Base-by-base conservation (phyloP, 2,888 invertebrate species). In the Meiosimyza platycephala region DNA sequence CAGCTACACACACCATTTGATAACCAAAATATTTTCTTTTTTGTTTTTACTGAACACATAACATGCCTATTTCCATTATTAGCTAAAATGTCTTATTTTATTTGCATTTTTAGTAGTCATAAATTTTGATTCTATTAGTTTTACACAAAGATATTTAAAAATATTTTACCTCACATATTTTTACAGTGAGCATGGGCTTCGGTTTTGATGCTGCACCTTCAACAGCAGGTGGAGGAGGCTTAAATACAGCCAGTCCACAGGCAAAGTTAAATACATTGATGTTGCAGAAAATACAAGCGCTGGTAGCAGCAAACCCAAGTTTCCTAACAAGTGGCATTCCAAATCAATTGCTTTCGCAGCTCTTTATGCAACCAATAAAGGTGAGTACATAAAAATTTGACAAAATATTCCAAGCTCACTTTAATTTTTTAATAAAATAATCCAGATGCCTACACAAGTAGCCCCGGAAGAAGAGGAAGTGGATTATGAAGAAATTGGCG, bases 401-500 rank as follows among this genome's bases (percentile, higher is more conserved):
- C 28, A 28, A 28, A 28, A 28, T 40, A 48, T 55, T n/a, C 59
- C 12, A 40, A 52, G 48, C 51, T 68, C 16, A 54, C 50, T 6
- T 65, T 65, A 22, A 47, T 33, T 50, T 33, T 50, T 63, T 70
- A 11, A 28, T 28, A 28, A 28, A 28, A 28, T 28, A 28, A 4
- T 28, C 4, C 50, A 77, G 78, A 72, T 74, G 69, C 67, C 75
- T 40, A 76, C 79, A 15, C 78, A 71, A 55, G 78, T 77, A 28
- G 79, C 80, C 63, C 80, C 80, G 1, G 92, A 92, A 73, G 95
- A 94, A 80, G 94, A 93, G 76, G 94, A 94, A 81, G 96, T 93
- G 0, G 97, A 98, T 76, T 97, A 97, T 78, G 98, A 98, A 83
- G 97, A 98, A 83, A 93, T 99, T 91, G 98, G 98, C 15, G 97